Percentiles rank a stretch among this genome's conserved stretches.
Evolutionary conservation across 2,113 vertebrate genomes (phyloP).

Genomic region (Neolamprologus falcicula): DNA sequence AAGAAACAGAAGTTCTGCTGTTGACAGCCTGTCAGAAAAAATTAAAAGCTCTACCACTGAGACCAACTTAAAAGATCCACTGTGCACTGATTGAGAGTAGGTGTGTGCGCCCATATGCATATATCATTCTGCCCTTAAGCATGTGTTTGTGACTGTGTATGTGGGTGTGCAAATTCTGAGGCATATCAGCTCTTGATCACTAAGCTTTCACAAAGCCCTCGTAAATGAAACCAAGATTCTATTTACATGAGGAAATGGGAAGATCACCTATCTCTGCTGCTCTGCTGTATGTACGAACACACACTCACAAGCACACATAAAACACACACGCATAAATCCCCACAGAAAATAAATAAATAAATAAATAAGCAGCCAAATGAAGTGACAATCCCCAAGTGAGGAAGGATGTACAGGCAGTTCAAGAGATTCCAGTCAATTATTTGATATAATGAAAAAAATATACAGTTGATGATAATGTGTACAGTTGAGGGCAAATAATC

Average conservation of each 20-base stretch:
- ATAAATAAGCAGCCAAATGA: background rate
- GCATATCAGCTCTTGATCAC: constrained; percentile 19
- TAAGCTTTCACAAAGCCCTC: constrained; percentile 15
- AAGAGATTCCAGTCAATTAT: constrained; percentile 49
- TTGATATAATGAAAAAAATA: constrained; percentile 53
- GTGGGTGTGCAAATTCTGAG: background rate
- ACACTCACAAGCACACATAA: background rate
- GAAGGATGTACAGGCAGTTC: background rate
- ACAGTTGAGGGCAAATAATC: constrained; percentile 13
- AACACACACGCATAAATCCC: background rate
- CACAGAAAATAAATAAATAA: background rate
- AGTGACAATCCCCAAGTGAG: constrained; percentile 11
- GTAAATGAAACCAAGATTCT: constrained; percentile 31
- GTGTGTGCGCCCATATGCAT: background rate
- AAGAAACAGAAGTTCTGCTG: background rate
- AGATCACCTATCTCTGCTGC: constrained; percentile 20
- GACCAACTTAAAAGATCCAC: background rate
- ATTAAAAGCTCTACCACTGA: background rate
- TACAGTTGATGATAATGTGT: constrained; percentile 5
- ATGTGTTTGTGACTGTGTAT: background rate
- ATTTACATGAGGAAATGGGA: constrained; percentile 58
- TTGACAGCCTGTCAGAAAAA: background rate
- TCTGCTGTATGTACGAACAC: background rate
- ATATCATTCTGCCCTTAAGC: background rate
- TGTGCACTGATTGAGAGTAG: background rate